A percentile compares a stretch with the other conserved stretches of the same genome.
These are phyloP conservation scores for Sphaerophoria taeniata DNA, from an alignment of 2,888 invertebrate species.

Conservation along the genomic window DNA sequence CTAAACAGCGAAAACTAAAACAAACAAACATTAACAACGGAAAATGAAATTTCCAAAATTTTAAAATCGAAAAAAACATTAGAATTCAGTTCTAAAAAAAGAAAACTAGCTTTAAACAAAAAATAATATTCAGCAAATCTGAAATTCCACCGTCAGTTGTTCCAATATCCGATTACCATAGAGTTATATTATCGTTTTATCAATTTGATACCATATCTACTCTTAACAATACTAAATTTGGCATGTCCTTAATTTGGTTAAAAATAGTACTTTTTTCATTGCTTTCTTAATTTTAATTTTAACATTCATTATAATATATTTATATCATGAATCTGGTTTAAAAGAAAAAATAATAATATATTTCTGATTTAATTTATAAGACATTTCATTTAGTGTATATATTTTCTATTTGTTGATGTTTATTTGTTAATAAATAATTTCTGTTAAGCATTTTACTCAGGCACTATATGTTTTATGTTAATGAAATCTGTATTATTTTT, in stretches of 20 bases:
- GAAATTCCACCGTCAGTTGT: conserved; percentile 6
- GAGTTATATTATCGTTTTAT: neutral
- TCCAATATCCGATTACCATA: conserved; percentile 18
- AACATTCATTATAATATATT: conserved; percentile 45
- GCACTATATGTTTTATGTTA: conserved; percentile 62
- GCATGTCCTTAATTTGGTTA: conserved; percentile 56
- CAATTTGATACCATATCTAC: conserved; percentile 17
- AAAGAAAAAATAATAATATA: too few species aligned
- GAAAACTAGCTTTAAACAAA: neutral
- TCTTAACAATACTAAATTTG: conserved; percentile 66
- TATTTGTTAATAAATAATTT: conserved; percentile 61
- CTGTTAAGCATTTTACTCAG: conserved; percentile 65
- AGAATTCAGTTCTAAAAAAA: too few species aligned
- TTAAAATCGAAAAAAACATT: too few species aligned
- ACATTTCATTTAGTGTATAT: conserved; percentile 76
- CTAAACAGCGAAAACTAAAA: too few species aligned
- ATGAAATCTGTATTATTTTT: conserved; percentile 27
- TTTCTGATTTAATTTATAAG: conserved; percentile 58
- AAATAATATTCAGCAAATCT: conserved; percentile 24
- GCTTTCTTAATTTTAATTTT: conserved; percentile 11
- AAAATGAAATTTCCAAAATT: too few species aligned
- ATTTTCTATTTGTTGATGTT: conserved; percentile 69
- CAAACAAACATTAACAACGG: too few species aligned
- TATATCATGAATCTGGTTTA: too few species aligned
- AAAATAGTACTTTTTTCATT: conserved; percentile 15